phyloP scores from a whole-genome alignment of 2,797 vertebrate species.

The Alexandromys oeconomus region DNA sequence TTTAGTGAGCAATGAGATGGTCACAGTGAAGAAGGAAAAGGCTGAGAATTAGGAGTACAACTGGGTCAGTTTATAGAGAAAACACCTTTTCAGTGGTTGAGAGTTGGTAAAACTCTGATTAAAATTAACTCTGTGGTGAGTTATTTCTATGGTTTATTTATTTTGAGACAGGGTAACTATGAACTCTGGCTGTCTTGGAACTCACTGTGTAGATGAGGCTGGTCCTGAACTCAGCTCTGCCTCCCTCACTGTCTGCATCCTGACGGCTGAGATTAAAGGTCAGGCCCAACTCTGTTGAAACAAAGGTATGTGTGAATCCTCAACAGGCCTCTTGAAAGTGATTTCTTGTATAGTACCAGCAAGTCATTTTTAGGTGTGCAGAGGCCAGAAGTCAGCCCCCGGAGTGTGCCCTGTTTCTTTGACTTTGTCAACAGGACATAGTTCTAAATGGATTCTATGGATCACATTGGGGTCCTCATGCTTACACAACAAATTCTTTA shows the following conservation, averaged over 20 bases:
- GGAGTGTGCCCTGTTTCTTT: neutral
- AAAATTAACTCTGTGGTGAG: neutral
- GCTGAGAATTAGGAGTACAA: constrained; percentile 25
- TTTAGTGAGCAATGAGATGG: neutral
- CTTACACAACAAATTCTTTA: neutral
- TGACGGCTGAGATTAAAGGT: neutral
- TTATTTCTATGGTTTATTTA: constrained; percentile 16
- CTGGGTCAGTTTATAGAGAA: neutral
- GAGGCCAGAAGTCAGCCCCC: neutral
- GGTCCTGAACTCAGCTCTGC: neutral
- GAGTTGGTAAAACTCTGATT: constrained; percentile 10
- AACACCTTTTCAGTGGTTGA: constrained; percentile 54
- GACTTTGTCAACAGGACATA: no score
- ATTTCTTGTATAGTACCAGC: constrained; percentile 7
- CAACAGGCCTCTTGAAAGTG: constrained; percentile 43
- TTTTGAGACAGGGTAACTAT: neutral
- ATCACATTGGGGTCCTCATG: neutral
- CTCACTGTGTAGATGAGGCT: neutral
- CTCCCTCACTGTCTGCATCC: neutral
- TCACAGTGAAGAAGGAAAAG: constrained; percentile 2
- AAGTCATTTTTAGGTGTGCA: neutral
- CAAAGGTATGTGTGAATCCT: constrained; percentile 19
- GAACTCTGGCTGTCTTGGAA: neutral
- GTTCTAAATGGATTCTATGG: neutral
- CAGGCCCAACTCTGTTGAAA: constrained; percentile 40